These are phyloP conservation scores for Zapus hudsonius DNA, from an alignment of 2,113 vertebrate species.

Conservation along the genomic window DNA sequence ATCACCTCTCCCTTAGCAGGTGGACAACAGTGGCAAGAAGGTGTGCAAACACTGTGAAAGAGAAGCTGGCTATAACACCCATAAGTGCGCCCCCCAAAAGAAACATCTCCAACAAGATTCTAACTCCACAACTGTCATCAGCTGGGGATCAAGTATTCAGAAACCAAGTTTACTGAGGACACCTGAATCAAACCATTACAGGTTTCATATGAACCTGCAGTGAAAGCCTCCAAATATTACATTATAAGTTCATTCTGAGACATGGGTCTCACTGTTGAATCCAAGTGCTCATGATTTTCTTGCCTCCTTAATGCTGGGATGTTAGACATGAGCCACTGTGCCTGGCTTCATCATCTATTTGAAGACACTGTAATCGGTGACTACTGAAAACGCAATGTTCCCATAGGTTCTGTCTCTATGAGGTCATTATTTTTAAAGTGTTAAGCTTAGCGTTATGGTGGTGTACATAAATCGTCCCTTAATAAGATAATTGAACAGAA, in stretches of 20 bases:
- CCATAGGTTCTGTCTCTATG: background rate
- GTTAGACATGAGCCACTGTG: background rate
- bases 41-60: too few species aligned
- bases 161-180: too few species aligned
- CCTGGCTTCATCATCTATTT: background rate
- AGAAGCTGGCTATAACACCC: too few species aligned
- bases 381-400: background rate
- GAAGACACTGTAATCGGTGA: background rate
- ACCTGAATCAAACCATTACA: too few species aligned
- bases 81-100: too few species aligned
- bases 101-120: too few species aligned
- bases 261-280: too few species aligned
- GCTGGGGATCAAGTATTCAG: too few species aligned
- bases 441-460: background rate
- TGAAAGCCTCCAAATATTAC: too few species aligned
- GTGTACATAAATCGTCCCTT: background rate
- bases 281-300: background rate
- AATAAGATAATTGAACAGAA: background rate
- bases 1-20: too few species aligned
- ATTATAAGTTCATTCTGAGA: background rate
- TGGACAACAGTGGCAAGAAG: too few species aligned
- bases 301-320: background rate
- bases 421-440: background rate
- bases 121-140: too few species aligned
- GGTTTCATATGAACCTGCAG: background rate